Conservation (phyloP, 2,888 invertebrate species). For the Neoaliturus tenellus region DNA sequence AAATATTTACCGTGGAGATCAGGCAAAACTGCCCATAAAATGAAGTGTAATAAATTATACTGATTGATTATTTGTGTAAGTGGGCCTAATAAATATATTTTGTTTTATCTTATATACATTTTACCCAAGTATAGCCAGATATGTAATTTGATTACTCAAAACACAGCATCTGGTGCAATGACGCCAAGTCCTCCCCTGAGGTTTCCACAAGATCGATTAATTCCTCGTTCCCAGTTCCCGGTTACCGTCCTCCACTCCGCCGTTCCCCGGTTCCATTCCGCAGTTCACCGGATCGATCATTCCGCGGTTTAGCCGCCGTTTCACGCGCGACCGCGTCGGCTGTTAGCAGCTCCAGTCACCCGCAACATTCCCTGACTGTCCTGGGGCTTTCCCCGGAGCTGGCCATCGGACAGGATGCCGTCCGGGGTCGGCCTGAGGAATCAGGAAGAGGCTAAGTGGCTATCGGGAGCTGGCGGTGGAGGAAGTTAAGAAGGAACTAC, state of each 20-base stretch:
- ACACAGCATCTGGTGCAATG: too few relatives aligned
- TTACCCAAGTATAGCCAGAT: too few relatives aligned
- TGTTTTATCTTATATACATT: too few relatives aligned
- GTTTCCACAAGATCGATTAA: too few relatives aligned
- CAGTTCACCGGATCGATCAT: neutral
- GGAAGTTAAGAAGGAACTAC: neutral
- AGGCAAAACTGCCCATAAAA: too few relatives aligned
- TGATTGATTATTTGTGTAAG: too few relatives aligned
- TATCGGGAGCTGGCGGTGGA: neutral
- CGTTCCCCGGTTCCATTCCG: neutral
- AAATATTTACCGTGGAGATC: too few relatives aligned
- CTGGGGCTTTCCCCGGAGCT: constrained; percentile 35
- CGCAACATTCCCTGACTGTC: neutral
- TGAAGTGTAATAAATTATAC: too few relatives aligned
- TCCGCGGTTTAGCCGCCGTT: constrained; percentile 9
- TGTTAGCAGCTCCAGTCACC: constrained; percentile 29
- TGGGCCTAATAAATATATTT: too few relatives aligned
- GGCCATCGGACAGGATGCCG: constrained; percentile 1
- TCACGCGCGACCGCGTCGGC: constrained; percentile 1
- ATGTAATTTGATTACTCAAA: too few relatives aligned
- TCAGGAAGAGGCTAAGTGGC: constrained; percentile 17
- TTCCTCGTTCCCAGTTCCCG: too few relatives aligned
- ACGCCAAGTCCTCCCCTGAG: too few relatives aligned
- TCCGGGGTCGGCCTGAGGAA: neutral
- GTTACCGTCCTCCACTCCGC: neutral